A percentile compares a stretch with the other conserved stretches of the same genome.
These are phyloP conservation scores for Aporophyla nigra DNA, from an alignment of 2,888 invertebrate genomes.

Conservation along the genomic window DNA sequence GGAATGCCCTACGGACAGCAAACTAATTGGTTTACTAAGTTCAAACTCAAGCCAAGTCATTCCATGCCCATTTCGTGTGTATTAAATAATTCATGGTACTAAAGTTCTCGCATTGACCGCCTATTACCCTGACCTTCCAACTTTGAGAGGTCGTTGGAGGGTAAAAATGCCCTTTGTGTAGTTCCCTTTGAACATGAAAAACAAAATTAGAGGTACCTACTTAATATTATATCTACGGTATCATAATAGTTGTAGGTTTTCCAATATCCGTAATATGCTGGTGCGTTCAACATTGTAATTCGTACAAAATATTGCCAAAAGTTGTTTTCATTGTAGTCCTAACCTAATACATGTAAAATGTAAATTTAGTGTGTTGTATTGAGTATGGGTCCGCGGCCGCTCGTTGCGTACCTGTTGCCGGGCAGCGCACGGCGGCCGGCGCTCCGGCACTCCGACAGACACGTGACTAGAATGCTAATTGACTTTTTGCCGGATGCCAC, in stretches of 20 bases:
- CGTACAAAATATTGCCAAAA: conserved; percentile 15
- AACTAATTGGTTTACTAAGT: conserved; percentile 65
- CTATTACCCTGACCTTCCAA: conserved; percentile 29
- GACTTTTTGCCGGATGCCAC: conserved; percentile 77
- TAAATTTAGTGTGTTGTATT: conserved; percentile 47
- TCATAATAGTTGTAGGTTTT: conserved; percentile 32
- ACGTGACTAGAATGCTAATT: conserved; percentile 82
- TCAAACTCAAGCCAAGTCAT: conserved; percentile 37
- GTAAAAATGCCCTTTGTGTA: conserved; percentile 46
- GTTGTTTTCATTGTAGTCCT: conserved; percentile 22
- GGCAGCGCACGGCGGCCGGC: conserved; percentile 38
- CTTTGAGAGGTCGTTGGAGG: conserved; percentile 37
- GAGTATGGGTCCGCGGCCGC: conserved; percentile 20
- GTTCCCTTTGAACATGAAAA: conserved; percentile 32
- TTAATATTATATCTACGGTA: conserved; percentile 17
- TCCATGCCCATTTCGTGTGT: conserved; percentile 44
- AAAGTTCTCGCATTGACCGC: conserved; percentile 43
- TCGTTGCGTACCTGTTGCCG: conserved; percentile 76
- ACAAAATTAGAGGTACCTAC: conserved; percentile 14
- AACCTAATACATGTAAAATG: conserved; percentile 33
- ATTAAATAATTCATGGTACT: conserved; percentile 58
- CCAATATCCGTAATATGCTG: conserved; percentile 28
- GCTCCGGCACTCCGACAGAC: conserved; percentile 52
- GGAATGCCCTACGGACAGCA: conserved; percentile 46
- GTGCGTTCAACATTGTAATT: conserved; percentile 11